Conservation (phyloP, 2,888 invertebrate genomes). For the Hermodice carunculata region DNA sequence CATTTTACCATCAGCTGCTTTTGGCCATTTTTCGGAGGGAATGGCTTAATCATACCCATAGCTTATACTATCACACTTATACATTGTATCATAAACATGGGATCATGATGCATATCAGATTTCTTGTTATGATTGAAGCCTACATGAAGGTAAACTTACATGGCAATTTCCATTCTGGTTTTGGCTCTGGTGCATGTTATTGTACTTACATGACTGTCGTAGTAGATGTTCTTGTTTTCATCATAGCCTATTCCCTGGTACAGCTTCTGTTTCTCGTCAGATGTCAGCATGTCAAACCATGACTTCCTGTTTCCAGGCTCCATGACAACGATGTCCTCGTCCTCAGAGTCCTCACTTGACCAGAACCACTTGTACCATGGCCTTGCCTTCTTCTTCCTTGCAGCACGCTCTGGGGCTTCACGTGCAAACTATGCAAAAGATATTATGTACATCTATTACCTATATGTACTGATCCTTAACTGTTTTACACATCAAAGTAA, state of each 20-base stretch:
- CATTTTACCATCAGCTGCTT: too few relatives aligned
- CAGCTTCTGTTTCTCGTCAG: conserved; percentile 76
- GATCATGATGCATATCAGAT: too few relatives aligned
- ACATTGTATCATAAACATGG: too few relatives aligned
- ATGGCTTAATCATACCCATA: too few relatives aligned
- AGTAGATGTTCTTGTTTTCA: conserved; percentile 55
- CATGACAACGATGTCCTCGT: conserved; percentile 27
- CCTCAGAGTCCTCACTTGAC: conserved; percentile 14
- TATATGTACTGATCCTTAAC: too few relatives aligned
- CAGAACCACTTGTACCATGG: conserved; percentile 31
- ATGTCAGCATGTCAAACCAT: conserved; percentile 76
- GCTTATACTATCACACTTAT: too few relatives aligned
- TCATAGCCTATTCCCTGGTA: conserved; percentile 78
- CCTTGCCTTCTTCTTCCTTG: conserved; percentile 32
- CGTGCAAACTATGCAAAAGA: conserved; percentile 46
- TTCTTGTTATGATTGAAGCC: too few relatives aligned
- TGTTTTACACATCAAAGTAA: too few relatives aligned
- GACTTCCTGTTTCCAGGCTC: conserved; percentile 70
- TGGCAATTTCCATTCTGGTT: too few relatives aligned
- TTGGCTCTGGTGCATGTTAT: too few relatives aligned
- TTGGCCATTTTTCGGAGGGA: too few relatives aligned
- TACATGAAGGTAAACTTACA: too few relatives aligned
- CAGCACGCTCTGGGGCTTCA: conserved; percentile 54
- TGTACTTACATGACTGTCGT: conserved; percentile 52
- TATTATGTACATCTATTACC: not conserved